Base-by-base conservation (phyloP, 37 sponge, comb jelly and placozoan genomes). In the Chondrosia reniformis region DNA sequence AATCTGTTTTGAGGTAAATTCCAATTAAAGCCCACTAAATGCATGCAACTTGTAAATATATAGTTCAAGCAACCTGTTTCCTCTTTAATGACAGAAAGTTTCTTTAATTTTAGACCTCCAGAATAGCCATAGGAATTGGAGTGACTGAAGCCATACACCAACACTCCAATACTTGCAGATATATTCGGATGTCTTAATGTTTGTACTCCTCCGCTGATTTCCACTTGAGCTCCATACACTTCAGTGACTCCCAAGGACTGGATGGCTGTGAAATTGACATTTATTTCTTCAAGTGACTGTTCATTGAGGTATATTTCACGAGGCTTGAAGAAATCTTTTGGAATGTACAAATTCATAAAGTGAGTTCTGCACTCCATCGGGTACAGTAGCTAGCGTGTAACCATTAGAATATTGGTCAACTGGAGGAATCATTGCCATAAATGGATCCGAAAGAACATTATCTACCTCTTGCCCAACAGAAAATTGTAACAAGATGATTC, bases 401-500 rank as follows among this genome's bases (percentile, higher is more conserved):
- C 42, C 22, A 40, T 37, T 13, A 2, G 72, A 40, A 2, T 24
- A 33, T 25, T 21, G 40, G 72, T 40, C 72, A 3, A 6, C 24
- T 1, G 72, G 43, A 43, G 41, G 72, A 37, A 69, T 21, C 24
- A 69, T 40, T 15, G 72, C 72, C 72, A 69, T 69, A 24, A 69
- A 69, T 41, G 72, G 72, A 27, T 62, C 80, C 54, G 56, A 21
- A 17, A 2, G 33, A 34, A 37, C 32, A 25, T 17, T n/a, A 38
- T 78, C 72, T 17, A 28, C 31, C n/a, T 33, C 52, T 31, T 76
- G n/a, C 32, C 78, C 87, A 41, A 55, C 9, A 3, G 78, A 66
- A 81, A 72, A 81, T 46, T 83, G 81, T 24, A 71, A 55, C 27
- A 88, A 59, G 0, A 67, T 34, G 6, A 88, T 52, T 3, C 79